Evolutionary conservation across 2,888 invertebrate species (phyloP).

Genomic region (Adelognathus sp.): DNA sequence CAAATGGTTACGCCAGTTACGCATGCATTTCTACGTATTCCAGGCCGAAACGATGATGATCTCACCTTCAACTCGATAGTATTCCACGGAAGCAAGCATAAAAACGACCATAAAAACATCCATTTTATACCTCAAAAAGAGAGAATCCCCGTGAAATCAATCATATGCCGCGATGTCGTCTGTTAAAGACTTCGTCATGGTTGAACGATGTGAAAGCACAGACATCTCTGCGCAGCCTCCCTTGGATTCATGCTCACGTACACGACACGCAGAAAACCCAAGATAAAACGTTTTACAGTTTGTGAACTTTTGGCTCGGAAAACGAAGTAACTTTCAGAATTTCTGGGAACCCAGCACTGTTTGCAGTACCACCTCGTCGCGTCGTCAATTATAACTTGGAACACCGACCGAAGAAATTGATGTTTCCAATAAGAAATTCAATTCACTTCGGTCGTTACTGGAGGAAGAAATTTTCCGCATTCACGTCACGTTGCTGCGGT

Average conservation of each 20-base stretch:
- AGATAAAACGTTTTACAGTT: too few relatives aligned
- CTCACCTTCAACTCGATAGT: constrained; percentile 4
- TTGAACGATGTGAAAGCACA: too few relatives aligned
- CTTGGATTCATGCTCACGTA: too few relatives aligned
- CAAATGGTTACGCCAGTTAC: constrained; percentile 27
- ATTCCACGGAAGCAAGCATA: neutral
- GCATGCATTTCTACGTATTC: constrained; percentile 46
- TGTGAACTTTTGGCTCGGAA: neutral
- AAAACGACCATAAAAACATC: neutral
- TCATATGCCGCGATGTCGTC: too few relatives aligned
- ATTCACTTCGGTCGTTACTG: constrained; percentile 28
- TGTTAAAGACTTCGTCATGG: too few relatives aligned
- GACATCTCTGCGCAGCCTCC: too few relatives aligned
- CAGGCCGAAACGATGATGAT: constrained; percentile 18
- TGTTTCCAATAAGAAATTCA: constrained; percentile 45
- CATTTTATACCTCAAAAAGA: too few relatives aligned
- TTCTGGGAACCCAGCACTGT: neutral
- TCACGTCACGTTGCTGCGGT: constrained; percentile 45
- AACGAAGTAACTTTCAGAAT: neutral
- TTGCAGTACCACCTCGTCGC: neutral
- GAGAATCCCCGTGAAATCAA: too few relatives aligned
- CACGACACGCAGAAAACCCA: too few relatives aligned
- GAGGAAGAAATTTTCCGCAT: constrained; percentile 27
- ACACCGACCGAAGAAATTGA: constrained; percentile 40
- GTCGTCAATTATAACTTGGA: constrained; percentile 18